Evolutionary conservation across 2,888 invertebrate species (phyloP).

Genomic region (Patella caerulea): DNA sequence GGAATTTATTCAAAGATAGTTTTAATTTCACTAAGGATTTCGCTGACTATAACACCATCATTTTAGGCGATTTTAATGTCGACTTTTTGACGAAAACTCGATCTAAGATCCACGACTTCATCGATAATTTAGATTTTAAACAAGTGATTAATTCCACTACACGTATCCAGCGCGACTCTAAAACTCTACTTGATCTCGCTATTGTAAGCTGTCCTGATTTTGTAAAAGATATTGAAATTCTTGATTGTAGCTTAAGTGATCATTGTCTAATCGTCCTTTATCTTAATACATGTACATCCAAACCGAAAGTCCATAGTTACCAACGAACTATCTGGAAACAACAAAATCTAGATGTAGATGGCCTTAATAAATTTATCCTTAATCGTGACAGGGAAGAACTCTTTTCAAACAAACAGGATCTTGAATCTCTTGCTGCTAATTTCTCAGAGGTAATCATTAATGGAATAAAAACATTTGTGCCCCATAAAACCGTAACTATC

Average conservation of each 20-base stretch:
- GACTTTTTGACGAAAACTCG: not conserved
- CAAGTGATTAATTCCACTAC: not conserved
- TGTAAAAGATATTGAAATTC: not conserved
- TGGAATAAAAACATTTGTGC: not conserved
- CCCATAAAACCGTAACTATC: not conserved
- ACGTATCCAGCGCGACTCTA: not conserved
- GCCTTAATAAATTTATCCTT: slow-evolving; percentile 1
- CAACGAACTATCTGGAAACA: not conserved
- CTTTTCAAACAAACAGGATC: too few relatives aligned
- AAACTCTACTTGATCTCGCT: slow-evolving; percentile 1
- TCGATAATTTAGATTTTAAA: not conserved
- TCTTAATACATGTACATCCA: not conserved
- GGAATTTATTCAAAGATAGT: not conserved
- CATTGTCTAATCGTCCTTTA: not conserved
- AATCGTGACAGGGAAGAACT: not conserved
- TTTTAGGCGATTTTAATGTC: slow-evolving; percentile 3
- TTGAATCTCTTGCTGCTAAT: too few relatives aligned
- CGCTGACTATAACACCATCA: not conserved
- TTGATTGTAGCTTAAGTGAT: not conserved
- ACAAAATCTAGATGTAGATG: not conserved
- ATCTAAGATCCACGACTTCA: not conserved
- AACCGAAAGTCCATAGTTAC: not conserved
- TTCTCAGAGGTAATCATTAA: not conserved
- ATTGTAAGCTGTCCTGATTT: not conserved
- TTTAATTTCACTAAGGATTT: slow-evolving; percentile 2